Evolutionary conservation across 2,888 invertebrate species (phyloP).

Genomic region (Leptopilina syphax): DNA sequence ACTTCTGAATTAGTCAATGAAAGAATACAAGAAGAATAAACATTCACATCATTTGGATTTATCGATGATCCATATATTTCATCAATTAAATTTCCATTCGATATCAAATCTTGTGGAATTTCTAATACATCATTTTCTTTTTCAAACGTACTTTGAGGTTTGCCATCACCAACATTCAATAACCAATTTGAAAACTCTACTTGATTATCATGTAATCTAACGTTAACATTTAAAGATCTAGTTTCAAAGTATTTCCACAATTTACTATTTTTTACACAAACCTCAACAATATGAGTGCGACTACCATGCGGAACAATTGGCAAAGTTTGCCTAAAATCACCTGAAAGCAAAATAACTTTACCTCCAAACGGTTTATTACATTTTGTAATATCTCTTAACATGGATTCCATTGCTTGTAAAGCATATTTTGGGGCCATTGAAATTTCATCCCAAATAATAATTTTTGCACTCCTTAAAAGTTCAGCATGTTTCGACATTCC

Average conservation of each 20-base stretch:
- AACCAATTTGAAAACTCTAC: background rate
- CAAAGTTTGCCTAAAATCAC: no score
- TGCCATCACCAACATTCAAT: no score
- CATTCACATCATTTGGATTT: background rate
- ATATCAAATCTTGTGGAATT: background rate
- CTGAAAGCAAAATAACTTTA: no score
- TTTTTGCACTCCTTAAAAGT: background rate
- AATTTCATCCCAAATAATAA: background rate
- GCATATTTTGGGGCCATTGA: no score
- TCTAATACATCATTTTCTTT: background rate
- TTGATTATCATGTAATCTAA: background rate
- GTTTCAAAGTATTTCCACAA: background rate
- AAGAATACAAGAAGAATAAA: background rate
- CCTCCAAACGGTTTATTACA: no score
- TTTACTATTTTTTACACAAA: no score
- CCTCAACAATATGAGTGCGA: no score
- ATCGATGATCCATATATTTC: background rate
- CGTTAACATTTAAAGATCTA: background rate
- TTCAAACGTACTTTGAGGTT: background rate
- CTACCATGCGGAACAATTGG: no score
- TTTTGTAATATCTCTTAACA: no score
- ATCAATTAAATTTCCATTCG: background rate
- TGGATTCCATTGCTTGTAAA: no score
- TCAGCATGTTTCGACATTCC: background rate
- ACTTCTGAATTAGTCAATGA: background rate